Percentiles rank a stretch among this genome's conserved stretches.
These are phyloP conservation scores for Leptonema lineaticorne DNA, from an alignment of 1,140 invertebrate genomes.

Conservation along the genomic window DNA sequence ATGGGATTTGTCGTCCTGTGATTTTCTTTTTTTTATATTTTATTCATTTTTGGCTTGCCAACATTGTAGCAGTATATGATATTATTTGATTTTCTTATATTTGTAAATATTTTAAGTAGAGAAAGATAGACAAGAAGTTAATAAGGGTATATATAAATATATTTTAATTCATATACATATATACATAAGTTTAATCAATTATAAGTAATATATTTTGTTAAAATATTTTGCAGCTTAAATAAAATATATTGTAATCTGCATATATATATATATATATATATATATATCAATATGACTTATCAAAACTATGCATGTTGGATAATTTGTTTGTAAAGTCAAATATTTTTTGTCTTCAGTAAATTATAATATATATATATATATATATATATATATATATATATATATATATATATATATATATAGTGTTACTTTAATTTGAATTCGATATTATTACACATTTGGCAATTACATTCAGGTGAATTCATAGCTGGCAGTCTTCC, in stretches of 20 bases:
- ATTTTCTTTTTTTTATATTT: background rate
- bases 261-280: slow-evolving; percentile 11
- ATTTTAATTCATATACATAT: slow-evolving; percentile 26
- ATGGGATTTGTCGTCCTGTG: background rate
- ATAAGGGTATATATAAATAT: slow-evolving; percentile 37
- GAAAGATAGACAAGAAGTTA: slow-evolving; percentile 25
- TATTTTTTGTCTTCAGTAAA: background rate
- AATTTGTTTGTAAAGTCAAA: slow-evolving; percentile 3
- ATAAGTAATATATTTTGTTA: slow-evolving; percentile 38
- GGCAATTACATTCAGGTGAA: slow-evolving; percentile 19
- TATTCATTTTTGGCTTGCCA: slow-evolving; percentile 27
- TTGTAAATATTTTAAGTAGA: slow-evolving; percentile 38
- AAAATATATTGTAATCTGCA: slow-evolving; percentile 20
- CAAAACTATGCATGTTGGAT: slow-evolving; percentile 9
- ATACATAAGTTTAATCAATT: slow-evolving; percentile 32
- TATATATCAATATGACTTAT: slow-evolving; percentile 11
- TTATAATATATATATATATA: background rate
- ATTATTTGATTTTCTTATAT: slow-evolving; percentile 37
- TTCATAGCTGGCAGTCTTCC: slow-evolving; percentile 30
- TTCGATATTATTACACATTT: slow-evolving; percentile 13
- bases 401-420: background rate
- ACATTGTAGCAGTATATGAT: slow-evolving; percentile 17
- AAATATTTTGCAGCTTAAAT: slow-evolving; percentile 34
- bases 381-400: background rate
- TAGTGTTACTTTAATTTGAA: slow-evolving; percentile 1